These are phyloP conservation scores for Saccostrea glomerata DNA, from an alignment of 1,140 invertebrate genomes.

Conservation along the genomic window DNA sequence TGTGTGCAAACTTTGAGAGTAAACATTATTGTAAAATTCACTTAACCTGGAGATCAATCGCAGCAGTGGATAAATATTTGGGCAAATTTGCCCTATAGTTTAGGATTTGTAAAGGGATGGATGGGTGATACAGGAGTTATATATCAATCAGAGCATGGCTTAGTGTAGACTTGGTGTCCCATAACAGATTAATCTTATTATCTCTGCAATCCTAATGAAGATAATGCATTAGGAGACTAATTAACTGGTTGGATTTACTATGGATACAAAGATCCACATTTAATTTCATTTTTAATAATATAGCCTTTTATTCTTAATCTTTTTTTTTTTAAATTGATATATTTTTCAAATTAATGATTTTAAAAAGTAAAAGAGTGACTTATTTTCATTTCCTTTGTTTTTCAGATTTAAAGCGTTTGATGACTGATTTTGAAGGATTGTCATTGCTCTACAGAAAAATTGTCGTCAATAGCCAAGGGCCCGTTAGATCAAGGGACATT, in stretches of 20 bases:
- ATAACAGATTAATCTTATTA: constrained; percentile 26
- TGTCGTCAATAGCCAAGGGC: constrained; percentile 28
- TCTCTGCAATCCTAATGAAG: background rate
- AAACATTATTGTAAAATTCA: constrained; percentile 42
- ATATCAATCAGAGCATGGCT: background rate
- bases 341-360: background rate
- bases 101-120: constrained; percentile 16
- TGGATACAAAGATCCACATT: background rate
- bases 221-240: background rate
- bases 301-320: background rate
- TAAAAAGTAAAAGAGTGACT: background rate
- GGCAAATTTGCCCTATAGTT: constrained; percentile 24
- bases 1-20: constrained; percentile 40
- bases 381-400: constrained; percentile 22
- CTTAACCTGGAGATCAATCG: constrained; percentile 35
- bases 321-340: background rate
- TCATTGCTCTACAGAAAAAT: background rate
- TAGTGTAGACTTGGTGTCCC: background rate
- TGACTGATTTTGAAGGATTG: constrained; percentile 30
- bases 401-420: constrained; percentile 26
- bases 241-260: background rate
- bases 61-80: constrained; percentile 27
- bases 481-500: constrained; percentile 22
- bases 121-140: background rate
- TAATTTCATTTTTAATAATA: background rate